These are phyloP conservation scores for Eulimnadia texana DNA, from an alignment of 1,140 invertebrate species.

Conservation along the genomic window DNA sequence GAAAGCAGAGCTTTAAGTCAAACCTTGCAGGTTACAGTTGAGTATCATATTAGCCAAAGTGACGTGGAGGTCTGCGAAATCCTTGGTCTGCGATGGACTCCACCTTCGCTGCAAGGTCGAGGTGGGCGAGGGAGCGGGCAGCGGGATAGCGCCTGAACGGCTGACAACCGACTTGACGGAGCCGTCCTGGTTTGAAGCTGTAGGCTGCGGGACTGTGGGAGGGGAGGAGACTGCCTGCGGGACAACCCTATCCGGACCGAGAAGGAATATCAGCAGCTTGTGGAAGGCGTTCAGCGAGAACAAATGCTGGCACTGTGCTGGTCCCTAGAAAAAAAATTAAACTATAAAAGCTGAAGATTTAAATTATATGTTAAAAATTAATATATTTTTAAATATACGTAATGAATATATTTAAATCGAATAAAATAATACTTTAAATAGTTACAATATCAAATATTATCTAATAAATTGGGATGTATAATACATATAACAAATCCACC, in stretches of 20 bases:
- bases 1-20: background rate
- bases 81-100: slow-evolving; percentile 31
- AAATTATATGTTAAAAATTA: no score
- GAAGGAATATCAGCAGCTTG: slow-evolving; percentile 31
- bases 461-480: no score
- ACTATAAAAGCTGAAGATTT: background rate
- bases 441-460: no score
- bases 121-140: slow-evolving; percentile 18
- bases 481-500: no score
- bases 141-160: slow-evolving; percentile 13
- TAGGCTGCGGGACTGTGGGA: slow-evolving; percentile 12
- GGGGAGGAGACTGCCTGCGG: background rate
- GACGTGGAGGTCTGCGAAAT: slow-evolving; percentile 31
- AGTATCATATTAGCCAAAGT: slow-evolving; percentile 27
- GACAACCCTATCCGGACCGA: slow-evolving; percentile 26
- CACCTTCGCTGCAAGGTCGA: slow-evolving; percentile 24
- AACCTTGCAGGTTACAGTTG: slow-evolving; percentile 6
- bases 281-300: slow-evolving; percentile 32
- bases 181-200: slow-evolving; percentile 7
- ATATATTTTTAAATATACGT: background rate
- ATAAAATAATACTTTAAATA: no score
- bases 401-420: no score
- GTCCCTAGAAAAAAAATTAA: slow-evolving; percentile 27
- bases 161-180: slow-evolving; percentile 10
- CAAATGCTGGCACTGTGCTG: slow-evolving; percentile 32